Evolutionary conservation across 2,888 invertebrate species (phyloP), one percentile per base, ranked within the genome.

Genomic region (Linnaemya tessellans): DNA sequence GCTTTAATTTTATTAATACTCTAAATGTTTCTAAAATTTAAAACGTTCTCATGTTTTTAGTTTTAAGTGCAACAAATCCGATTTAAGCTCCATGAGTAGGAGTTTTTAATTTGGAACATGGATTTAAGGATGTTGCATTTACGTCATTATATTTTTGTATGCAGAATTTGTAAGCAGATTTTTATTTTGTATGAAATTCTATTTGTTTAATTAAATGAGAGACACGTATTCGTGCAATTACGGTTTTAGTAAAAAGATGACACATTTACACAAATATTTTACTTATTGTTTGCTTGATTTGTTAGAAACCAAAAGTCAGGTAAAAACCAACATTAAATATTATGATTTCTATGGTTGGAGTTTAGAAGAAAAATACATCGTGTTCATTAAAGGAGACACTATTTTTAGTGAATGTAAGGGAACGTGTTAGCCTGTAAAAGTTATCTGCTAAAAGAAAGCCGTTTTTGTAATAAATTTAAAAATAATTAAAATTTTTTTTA

Each of bases 201-300:
- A 15, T 64, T 64, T 64, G 62, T 64, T 64, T 64, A 43, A 60
- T 60, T 60, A 38, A n/a, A 60, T 38, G 38, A 18, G 25, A 56
- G 15, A 18, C 11, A 60, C 2, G 3, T 11, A 60, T 60, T 35
- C 11, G 7, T 22, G 38, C 1, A 49, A 49, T 25, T 25, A 65
- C 25, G n/a, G 25, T 0, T 65, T 65, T 46, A 22, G 43, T 25
- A 46, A 22, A 64, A 54, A 8, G 1, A 22, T 56, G 22, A 25
- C 13, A 11, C 11, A n/a, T 22, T 11, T 13, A 25, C n/a, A 22
- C 22, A 54, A 22, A 22, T 13, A 13, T 54, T 2, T n/a, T 22
- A 22, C 11, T 54, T 35, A 35, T 10, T 41, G 10, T 13, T n/a
- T n/a, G n/a, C n/a, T n/a, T n/a, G n/a, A n/a, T n/a, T 41, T 11